phyloP scores from a whole-genome alignment of 2,113 vertebrate species.

The Anolis carolinensis region DNA sequence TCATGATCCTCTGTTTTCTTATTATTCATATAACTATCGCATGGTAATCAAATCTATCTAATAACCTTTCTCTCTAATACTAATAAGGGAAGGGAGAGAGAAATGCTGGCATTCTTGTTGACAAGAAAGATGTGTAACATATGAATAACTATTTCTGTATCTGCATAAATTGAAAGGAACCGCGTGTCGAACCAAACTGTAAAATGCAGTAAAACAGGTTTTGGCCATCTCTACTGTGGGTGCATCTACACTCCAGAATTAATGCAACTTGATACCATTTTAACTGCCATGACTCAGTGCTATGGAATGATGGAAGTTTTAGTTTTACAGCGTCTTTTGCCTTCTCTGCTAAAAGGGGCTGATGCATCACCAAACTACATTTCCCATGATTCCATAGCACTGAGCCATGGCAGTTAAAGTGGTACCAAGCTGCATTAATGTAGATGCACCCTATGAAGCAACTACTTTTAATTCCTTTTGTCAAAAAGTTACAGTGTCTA shows the following conservation, averaged over 20 bases:
- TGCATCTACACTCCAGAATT: no score
- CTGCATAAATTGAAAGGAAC: not conserved
- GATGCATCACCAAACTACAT: no score
- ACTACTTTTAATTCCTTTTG: not conserved
- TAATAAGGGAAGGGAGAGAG: not conserved
- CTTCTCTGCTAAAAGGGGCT: no score
- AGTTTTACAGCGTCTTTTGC: no score
- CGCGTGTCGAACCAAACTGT: not conserved
- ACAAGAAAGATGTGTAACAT: not conserved
- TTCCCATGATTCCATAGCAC: no score
- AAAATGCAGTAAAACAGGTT: not conserved
- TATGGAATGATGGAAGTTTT: no score
- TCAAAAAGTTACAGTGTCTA: not conserved
- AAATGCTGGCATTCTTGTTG: not conserved
- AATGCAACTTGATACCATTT: no score
- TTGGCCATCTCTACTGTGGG: not conserved
- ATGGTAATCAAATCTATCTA: not conserved
- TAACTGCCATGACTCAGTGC: no score
- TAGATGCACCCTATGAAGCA: not conserved
- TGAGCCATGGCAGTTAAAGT: no score
- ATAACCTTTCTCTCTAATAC: not conserved
- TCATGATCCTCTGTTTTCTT: not conserved
- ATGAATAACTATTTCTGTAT: not conserved
- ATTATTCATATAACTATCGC: not conserved
- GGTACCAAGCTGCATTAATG: no score